These are phyloP conservation scores for Osmerus mordax DNA, from an alignment of 2,113 vertebrate genomes.

Conservation along the genomic window DNA sequence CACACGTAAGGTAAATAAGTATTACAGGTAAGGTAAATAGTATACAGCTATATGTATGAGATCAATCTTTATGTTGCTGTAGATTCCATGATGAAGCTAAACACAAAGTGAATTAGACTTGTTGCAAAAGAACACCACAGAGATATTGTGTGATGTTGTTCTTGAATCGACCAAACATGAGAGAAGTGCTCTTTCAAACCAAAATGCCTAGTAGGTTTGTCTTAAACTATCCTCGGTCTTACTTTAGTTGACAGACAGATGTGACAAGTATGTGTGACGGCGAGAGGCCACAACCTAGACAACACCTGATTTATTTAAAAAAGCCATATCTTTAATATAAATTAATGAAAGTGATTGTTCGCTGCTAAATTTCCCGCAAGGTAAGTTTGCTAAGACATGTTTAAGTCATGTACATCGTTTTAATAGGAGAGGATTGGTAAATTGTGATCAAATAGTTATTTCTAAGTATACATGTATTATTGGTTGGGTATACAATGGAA, in stretches of 20 bases:
- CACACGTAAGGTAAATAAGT: neutral
- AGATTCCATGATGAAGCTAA: neutral
- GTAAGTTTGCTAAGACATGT: too few relatives aligned
- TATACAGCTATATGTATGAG: neutral
- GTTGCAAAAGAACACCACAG: neutral
- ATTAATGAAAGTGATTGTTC: too few relatives aligned
- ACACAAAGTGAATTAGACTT: neutral
- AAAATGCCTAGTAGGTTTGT: slow-evolving; percentile 35
- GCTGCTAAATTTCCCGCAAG: too few relatives aligned
- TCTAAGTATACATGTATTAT: slow-evolving; percentile 8
- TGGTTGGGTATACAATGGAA: neutral
- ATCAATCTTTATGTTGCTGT: slow-evolving; percentile 19
- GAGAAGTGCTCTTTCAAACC: slow-evolving; percentile 52
- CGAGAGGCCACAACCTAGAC: too few relatives aligned
- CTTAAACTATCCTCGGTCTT: slow-evolving; percentile 35
- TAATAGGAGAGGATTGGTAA: slow-evolving; percentile 16
- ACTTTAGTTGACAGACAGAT: neutral
- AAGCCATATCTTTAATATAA: too few relatives aligned
- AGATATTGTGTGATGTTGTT: slow-evolving; percentile 13
- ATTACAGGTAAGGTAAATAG: neutral
- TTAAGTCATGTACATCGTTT: too few relatives aligned
- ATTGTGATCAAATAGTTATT: slow-evolving; percentile 9
- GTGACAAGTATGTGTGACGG: too few relatives aligned
- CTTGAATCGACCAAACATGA: slow-evolving; percentile 48
- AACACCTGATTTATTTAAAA: too few relatives aligned